phyloP scores from a whole-genome alignment of 2,113 vertebrate genomes.

The Malurus alboscapulatus region DNA sequence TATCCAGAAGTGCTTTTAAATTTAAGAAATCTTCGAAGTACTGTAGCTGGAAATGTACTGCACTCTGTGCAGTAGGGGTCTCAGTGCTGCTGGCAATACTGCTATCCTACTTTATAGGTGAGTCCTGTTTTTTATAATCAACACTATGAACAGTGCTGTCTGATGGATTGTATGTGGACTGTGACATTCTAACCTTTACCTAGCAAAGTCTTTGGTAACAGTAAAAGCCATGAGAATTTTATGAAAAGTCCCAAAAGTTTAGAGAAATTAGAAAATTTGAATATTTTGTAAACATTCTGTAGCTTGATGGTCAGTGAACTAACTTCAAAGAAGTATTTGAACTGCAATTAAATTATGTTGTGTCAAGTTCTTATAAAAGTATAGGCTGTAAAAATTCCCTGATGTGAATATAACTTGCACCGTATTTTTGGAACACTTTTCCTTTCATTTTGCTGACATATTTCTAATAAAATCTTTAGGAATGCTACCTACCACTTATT shows the following conservation, averaged over 20 bases:
- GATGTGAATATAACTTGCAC: not conserved
- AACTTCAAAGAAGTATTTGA: not conserved
- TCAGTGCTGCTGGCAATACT: slow-evolving; percentile 92
- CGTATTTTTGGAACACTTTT: not conserved
- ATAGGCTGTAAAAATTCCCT: not conserved
- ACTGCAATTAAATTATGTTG: not conserved
- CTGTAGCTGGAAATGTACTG: slow-evolving; percentile 98
- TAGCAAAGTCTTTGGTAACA: not conserved
- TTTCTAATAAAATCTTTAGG: not conserved
- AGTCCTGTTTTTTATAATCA: not conserved
- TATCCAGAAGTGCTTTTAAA: slow-evolving; percentile 97
- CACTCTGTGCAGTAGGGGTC: slow-evolving; percentile 91
- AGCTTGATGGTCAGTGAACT: not conserved
- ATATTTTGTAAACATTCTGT: slow-evolving; percentile 1
- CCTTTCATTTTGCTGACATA: not conserved
- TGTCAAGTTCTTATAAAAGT: not conserved
- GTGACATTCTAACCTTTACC: not conserved
- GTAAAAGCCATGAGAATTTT: not conserved
- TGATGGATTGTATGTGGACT: not conserved
- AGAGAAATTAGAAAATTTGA: not conserved
- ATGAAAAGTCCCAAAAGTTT: not conserved
- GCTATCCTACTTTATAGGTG: slow-evolving; percentile 97
- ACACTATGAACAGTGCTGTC: not conserved
- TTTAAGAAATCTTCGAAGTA: slow-evolving; percentile 98
- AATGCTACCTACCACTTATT: not conserved